A percentile compares a stretch with the other conserved stretches of the same genome.
These are phyloP conservation scores for Molossus molossus DNA, from an alignment of 2,797 vertebrate genomes.

Conservation along the genomic window DNA sequence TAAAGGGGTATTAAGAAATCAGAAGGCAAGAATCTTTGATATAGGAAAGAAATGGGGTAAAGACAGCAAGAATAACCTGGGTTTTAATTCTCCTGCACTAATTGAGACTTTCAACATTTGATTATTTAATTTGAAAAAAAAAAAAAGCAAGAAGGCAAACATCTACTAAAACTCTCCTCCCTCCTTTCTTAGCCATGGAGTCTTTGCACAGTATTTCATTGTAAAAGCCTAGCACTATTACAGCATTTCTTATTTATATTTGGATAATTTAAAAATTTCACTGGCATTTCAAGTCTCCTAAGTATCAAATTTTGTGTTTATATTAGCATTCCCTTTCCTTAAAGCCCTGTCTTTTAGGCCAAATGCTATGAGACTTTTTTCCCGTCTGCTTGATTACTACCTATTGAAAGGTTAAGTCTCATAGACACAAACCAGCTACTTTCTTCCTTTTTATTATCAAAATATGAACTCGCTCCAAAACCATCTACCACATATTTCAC, in stretches of 20 bases:
- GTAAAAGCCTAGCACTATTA: constrained; percentile 50
- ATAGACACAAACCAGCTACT: constrained; percentile 76
- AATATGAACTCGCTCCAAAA: constrained; percentile 81
- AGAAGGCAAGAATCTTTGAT: constrained; percentile 6
- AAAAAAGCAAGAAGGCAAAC: not conserved
- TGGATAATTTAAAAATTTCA: constrained; percentile 74
- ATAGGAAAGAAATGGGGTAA: not conserved
- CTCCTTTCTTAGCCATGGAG: not conserved
- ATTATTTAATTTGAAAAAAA: not conserved
- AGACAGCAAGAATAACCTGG: not conserved
- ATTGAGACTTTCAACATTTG: constrained; percentile 29
- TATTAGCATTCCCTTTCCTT: constrained; percentile 68
- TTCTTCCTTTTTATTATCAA: constrained; percentile 80
- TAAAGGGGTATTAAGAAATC: not conserved
- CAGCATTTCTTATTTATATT: constrained; percentile 70
- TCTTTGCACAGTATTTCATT: constrained; percentile 57
- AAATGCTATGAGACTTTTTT: constrained; percentile 69
- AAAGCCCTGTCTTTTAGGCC: constrained; percentile 62
- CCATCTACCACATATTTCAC: constrained; percentile 73
- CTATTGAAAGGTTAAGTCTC: constrained; percentile 80
- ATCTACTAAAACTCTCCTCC: not conserved
- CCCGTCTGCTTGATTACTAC: constrained; percentile 69
- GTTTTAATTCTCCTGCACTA: constrained; percentile 35
- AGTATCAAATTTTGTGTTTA: constrained; percentile 78
- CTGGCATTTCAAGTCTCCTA: constrained; percentile 65